Evolutionary conservation across 2,888 invertebrate species (phyloP), one percentile per base, ranked within the genome.

Genomic region (Troglohyphantes excavatus): DNA sequence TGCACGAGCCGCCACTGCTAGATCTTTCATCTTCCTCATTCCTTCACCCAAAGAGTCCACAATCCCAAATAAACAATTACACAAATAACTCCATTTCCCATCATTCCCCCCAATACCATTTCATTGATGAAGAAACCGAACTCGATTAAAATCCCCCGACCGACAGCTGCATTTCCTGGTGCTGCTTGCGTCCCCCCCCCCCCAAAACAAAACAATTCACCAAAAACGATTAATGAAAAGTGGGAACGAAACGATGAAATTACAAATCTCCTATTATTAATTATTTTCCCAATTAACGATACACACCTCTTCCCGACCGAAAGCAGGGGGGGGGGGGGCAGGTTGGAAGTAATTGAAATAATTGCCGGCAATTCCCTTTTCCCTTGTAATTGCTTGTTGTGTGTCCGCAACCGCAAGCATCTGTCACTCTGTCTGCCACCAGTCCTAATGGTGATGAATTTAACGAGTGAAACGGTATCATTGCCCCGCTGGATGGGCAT

Each of bases 221-320:
- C 73, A 0, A 73, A 53, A 73, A 59, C 75, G 75, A 75, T 75
- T 75, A 61, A 75, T 75, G 75, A 61, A 75, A 61, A 61, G 72
- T 5, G 65, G 23, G 26, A 23, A 5, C 65, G 65, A 29, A 61
- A 63, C 63, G 63, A 63, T 78, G 65, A 65, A 63, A 78, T 78
- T 78, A 68, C 68, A 68, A 68, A 81, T 81, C n/a, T n/a, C 46
- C 61, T 39, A 67, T 67, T 81, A 81, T 81, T 81, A 81, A 81
- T 81, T 81, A 81, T 81, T 81, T 68, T 68, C 81, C 53, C 81
- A 81, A 81, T 81, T 81, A 81, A 75, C 61, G 81, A 68, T 68
- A 63, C 68, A 68, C 67, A 67, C 81, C 67, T 67, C 39, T 65
- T 65, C n/a, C 27, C n/a, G n/a, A 26, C 13, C 23, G 43, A 6